These are phyloP conservation scores for Drosophila sturtevanti DNA, from an alignment of 1,140 invertebrate genomes.

Conservation along the genomic window DNA sequence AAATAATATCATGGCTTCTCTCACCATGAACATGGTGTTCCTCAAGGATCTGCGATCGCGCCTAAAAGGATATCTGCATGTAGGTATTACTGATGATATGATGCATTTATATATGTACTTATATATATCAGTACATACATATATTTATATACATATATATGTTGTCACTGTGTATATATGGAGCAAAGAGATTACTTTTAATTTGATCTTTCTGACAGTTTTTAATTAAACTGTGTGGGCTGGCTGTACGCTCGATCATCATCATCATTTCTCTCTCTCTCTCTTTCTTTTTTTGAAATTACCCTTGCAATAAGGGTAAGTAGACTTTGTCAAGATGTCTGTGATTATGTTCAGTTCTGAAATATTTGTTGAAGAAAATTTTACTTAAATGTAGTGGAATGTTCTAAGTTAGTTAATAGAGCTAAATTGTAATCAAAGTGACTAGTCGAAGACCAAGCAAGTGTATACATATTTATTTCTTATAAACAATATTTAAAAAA, in stretches of 20 bases:
- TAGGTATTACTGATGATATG: conserved; percentile 52
- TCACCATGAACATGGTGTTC: conserved; percentile 82
- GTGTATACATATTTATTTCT: too few relatives aligned
- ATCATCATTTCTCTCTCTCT: background rate
- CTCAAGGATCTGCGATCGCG: conserved; percentile 80
- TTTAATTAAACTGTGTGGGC: conserved; percentile 7
- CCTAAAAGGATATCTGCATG: conserved; percentile 81
- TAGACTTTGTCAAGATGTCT: background rate
- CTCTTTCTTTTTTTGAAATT: background rate
- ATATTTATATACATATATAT: background rate
- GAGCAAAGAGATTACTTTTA: conserved; percentile 3
- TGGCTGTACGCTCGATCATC: background rate
- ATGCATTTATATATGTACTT: background rate
- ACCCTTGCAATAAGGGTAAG: background rate
- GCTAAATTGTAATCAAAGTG: too few relatives aligned
- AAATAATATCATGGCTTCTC: conserved; percentile 58
- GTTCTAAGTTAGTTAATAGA: too few relatives aligned
- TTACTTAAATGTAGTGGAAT: too few relatives aligned
- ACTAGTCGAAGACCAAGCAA: too few relatives aligned
- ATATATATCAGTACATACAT: background rate
- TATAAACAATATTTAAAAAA: too few relatives aligned
- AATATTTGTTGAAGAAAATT: too few relatives aligned
- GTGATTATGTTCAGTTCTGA: too few relatives aligned
- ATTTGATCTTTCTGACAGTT: conserved; percentile 9
- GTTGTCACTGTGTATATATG: background rate